phyloP scores from a whole-genome alignment of 1,140 invertebrate species.

The Carposina sasakii region DNA sequence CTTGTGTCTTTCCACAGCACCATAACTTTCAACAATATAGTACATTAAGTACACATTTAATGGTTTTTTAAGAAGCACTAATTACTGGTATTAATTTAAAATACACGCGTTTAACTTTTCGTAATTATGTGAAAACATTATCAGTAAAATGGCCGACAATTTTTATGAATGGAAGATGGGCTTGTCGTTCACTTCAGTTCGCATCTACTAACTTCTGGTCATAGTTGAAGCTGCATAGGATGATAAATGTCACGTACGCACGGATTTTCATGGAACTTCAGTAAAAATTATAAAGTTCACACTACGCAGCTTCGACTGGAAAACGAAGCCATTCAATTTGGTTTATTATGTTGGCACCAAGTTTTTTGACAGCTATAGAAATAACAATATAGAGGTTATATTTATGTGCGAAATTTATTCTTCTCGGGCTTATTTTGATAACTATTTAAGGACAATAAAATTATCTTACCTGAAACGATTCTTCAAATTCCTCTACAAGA shows the following conservation, averaged over 20 bases:
- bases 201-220: conserved; percentile 50
- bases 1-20: too few species aligned
- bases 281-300: conserved; percentile 29
- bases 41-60: neutral
- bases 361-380: conserved; percentile 38
- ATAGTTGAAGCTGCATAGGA: conserved; percentile 54
- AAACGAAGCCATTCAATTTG: conserved; percentile 29
- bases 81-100: conserved; percentile 37
- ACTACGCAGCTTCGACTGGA: conserved; percentile 55
- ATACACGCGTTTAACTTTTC: conserved; percentile 35
- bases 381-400: conserved; percentile 42
- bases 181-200: conserved; percentile 34
- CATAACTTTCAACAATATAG: too few species aligned
- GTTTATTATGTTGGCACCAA: conserved; percentile 48
- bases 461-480: conserved; percentile 81
- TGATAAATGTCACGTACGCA: conserved; percentile 64
- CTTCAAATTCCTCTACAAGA: conserved; percentile 88
- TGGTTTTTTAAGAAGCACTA: too few species aligned
- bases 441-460: neutral
- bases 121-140: conserved; percentile 63
- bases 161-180: conserved; percentile 52
- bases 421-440: neutral
- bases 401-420: conserved; percentile 15
- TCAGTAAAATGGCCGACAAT: conserved; percentile 71
- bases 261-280: conserved; percentile 31